Percentiles rank a stretch among this genome's conserved stretches.
Conservation (phyloP, 2,113 vertebrate species). For the Cariama cristata region DNA sequence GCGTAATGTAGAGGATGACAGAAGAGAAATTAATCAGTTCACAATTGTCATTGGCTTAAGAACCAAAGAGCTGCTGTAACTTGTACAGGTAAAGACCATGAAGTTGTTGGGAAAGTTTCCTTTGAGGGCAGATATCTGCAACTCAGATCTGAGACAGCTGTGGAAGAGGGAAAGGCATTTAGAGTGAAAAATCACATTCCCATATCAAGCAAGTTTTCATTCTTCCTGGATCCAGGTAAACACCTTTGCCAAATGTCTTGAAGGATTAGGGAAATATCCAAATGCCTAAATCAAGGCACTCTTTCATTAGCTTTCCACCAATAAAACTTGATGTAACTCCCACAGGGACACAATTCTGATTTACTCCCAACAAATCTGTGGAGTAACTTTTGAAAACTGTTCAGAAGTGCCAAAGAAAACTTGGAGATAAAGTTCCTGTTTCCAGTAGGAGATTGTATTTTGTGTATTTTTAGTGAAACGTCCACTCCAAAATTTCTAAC, state of each 20-base stretch:
- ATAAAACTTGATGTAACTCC: background rate
- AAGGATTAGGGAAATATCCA: background rate
- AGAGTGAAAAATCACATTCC: background rate
- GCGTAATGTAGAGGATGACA: background rate
- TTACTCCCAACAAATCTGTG: background rate
- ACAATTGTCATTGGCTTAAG: background rate
- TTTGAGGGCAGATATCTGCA: background rate
- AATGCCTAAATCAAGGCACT: background rate
- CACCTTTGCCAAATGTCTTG: background rate
- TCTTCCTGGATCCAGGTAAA: background rate
- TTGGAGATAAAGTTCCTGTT: background rate
- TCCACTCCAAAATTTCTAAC: background rate
- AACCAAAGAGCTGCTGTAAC: background rate
- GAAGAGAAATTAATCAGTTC: slow-evolving; percentile 25
- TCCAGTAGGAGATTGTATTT: background rate
- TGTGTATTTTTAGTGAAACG: background rate
- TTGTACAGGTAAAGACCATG: background rate
- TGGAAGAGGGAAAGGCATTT: background rate
- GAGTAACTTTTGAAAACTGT: background rate
- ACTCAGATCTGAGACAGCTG: background rate
- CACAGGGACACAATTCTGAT: background rate
- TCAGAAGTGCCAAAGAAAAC: background rate
- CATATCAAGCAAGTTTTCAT: background rate
- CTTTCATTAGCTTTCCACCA: background rate
- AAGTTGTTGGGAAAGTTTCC: background rate